These are phyloP conservation scores for Hemibagrus guttatus DNA, from an alignment of 2,797 vertebrate species.

Conservation along the genomic window DNA sequence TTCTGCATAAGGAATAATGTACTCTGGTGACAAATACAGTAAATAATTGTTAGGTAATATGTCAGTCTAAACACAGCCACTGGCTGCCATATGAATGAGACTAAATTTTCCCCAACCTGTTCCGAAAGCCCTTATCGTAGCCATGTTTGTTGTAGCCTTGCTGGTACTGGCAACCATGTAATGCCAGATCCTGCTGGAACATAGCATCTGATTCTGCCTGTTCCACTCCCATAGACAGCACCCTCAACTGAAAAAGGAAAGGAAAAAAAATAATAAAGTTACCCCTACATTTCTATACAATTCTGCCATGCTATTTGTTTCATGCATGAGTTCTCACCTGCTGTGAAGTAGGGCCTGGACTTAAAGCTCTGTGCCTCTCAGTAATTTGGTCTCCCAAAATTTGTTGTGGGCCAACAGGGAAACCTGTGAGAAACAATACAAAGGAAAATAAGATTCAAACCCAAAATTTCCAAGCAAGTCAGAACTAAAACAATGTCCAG, in stretches of 20 bases:
- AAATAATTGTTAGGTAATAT: not conserved
- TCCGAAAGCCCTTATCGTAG: slow-evolving; percentile 84
- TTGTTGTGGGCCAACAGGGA: slow-evolving; percentile 67
- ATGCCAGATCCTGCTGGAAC: slow-evolving; percentile 87
- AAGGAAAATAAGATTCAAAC: not conserved
- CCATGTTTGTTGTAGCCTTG: slow-evolving; percentile 83
- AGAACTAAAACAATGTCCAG: not conserved
- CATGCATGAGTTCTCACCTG: slow-evolving; percentile 54
- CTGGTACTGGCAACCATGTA: slow-evolving; percentile 86
- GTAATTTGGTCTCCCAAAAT: slow-evolving; percentile 86
- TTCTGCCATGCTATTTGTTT: not conserved
- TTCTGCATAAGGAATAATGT: not conserved
- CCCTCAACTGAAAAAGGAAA: slow-evolving; percentile 88
- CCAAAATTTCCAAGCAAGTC: not conserved
- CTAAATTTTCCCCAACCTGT: slow-evolving; percentile 71
- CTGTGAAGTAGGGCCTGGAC: slow-evolving; percentile 78
- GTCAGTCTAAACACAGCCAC: not conserved
- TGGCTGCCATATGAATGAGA: not conserved
- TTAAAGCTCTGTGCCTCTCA: slow-evolving; percentile 84
- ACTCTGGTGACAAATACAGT: not conserved
- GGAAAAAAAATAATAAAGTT: slow-evolving; percentile 36
- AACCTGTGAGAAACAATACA: slow-evolving; percentile 57
- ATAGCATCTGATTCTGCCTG: slow-evolving; percentile 86
- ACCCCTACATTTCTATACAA: not conserved
- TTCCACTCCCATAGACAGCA: slow-evolving; percentile 80